Percentiles rank a stretch among this genome's conserved stretches.
Evolutionary conservation across 2,113 vertebrate species (phyloP).

Genomic region (Canis aureus): DNA sequence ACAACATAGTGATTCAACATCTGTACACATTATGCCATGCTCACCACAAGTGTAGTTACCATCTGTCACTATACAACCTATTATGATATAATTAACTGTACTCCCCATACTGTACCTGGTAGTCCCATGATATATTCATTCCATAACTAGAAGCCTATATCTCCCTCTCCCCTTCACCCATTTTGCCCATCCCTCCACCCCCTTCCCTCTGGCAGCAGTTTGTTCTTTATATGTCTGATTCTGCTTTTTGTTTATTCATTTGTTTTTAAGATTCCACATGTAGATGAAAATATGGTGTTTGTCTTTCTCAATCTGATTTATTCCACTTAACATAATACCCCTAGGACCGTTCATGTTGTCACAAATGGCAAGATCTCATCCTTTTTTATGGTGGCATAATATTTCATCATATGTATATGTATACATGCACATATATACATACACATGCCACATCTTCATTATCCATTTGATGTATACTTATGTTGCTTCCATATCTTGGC

Average conservation of each 20-base stretch:
- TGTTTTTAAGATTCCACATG: no score
- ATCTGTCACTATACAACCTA: background rate
- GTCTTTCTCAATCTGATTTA: no score
- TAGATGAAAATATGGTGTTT: no score
- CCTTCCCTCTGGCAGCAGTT: background rate
- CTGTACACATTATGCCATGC: no score
- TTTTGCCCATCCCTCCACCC: background rate
- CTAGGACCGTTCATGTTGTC: no score
- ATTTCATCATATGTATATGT: background rate
- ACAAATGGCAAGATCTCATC: no score
- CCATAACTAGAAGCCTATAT: background rate
- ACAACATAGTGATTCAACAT: no score
- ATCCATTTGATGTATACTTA: background rate
- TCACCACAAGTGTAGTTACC: background rate
- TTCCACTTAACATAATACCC: no score
- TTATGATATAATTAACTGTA: background rate
- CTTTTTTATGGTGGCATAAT: background rate
- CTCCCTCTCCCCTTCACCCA: background rate
- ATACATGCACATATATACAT: background rate
- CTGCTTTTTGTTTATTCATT: no score
- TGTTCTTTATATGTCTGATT: no score
- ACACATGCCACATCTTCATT: background rate
- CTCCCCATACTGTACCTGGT: background rate
- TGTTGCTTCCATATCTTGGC: background rate
- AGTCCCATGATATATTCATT: background rate